Evolutionary conservation across 2,797 vertebrate species (phyloP).

Genomic region (Neosilurus hyrtlii): DNA sequence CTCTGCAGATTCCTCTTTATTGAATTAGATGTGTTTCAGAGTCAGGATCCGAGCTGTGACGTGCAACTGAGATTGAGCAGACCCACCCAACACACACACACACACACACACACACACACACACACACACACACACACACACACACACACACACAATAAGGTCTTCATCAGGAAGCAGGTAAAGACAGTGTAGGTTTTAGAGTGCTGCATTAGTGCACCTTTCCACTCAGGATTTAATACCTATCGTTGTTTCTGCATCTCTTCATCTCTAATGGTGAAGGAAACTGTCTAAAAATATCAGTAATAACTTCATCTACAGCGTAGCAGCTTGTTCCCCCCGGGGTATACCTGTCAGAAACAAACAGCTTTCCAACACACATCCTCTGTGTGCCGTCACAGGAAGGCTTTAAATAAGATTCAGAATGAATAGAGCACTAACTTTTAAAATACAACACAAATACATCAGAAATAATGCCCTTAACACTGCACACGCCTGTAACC

Average conservation of each 20-base stretch:
- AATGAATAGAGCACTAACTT: constrained; percentile 3
- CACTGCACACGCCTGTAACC: neutral
- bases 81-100: constrained; percentile 9
- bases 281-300: constrained; percentile 17
- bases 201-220: constrained; percentile 4
- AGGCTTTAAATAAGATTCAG: neutral
- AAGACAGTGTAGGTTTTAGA: neutral
- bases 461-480: neutral
- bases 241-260: neutral
- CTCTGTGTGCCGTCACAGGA: neutral
- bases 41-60: constrained; percentile 38
- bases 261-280: neutral
- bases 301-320: neutral
- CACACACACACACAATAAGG: neutral
- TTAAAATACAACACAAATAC: neutral
- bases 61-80: constrained; percentile 36
- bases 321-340: neutral
- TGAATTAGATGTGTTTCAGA: constrained; percentile 52
- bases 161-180: neutral
- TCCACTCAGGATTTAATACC: neutral
- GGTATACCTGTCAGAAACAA: neutral
- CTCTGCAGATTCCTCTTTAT: constrained; percentile 50
- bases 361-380: neutral
- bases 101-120: constrained; percentile 22
- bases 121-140: constrained; percentile 20